Conservation (phyloP, 30 jellyfish, hydroid and myxozoan species). For the Nemopilema nomurai region DNA sequence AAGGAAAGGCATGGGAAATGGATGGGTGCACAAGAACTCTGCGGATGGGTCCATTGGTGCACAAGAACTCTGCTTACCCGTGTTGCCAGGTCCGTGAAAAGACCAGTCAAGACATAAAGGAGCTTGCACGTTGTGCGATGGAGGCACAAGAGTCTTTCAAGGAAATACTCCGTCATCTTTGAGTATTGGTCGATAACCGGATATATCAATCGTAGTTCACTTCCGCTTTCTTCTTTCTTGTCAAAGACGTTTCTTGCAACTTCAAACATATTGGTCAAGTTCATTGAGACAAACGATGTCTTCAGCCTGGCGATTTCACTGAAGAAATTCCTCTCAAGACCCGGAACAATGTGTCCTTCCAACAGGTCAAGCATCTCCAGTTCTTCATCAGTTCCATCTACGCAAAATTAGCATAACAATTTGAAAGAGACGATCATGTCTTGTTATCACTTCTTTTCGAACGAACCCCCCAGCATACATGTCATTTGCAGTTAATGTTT, state of each 20-base stretch:
- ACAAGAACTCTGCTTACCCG: slow-evolving; percentile 48
- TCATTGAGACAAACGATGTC: background rate
- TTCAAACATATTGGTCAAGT: slow-evolving; percentile 18
- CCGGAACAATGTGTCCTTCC: slow-evolving; percentile 63
- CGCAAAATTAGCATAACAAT: no score
- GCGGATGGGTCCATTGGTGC: no score
- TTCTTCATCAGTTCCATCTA: slow-evolving; percentile 9
- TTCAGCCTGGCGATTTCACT: slow-evolving; percentile 25
- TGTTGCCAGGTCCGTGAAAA: slow-evolving; percentile 81
- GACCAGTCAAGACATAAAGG: slow-evolving; percentile 55
- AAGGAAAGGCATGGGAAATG: no score
- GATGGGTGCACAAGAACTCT: no score
- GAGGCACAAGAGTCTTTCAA: slow-evolving; percentile 35
- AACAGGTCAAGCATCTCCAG: slow-evolving; percentile 5
- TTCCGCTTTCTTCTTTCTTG: slow-evolving; percentile 11
- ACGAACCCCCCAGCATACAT: no score
- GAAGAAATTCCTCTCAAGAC: slow-evolving; percentile 59
- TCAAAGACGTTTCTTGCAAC: slow-evolving; percentile 23
- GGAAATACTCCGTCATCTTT: slow-evolving; percentile 42
- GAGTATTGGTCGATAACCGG: slow-evolving; percentile 61
- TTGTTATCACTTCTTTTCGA: no score
- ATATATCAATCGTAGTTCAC: slow-evolving; percentile 10
- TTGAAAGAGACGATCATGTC: no score
- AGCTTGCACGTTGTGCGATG: slow-evolving; percentile 88
- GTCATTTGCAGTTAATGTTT: no score